Evolutionary conservation across 2,113 vertebrate genomes (phyloP), one percentile per base, ranked within the genome.

Genomic region (Sclerurus mexicanus): DNA sequence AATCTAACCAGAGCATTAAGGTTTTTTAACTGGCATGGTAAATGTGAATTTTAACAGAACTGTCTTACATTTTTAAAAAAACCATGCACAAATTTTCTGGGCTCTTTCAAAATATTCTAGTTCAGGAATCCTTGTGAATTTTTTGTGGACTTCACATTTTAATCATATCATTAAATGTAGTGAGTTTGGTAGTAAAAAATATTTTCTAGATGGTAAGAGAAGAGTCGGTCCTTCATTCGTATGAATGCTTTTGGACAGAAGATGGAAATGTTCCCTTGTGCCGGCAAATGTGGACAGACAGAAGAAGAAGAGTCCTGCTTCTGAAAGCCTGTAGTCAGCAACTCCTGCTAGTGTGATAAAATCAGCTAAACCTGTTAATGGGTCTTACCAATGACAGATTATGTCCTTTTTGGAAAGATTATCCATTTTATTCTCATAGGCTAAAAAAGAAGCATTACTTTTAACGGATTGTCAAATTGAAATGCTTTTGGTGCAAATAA

Each of bases 301-400:
- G 49, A 47, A 19, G 71, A 74, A 86, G 92, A 80, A 80, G 79
- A 93, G 76, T 59, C 37, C 64, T 79, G 71, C 56, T 78, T 79
- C 46, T 87, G 92, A 68, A 88, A 95, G 75, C 31, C 40, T 40
- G 72, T 31, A 84, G 56, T 73, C 84, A 79, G 81, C 78, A 72
- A 58, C 84, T 97, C 81, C 55, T 93, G 94, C 71, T 87, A 56
- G 46, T 16, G 44, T 82, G 44, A 81, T 86, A 93, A 96, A 95
- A 74, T 87, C 56, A 71, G 33, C 81, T 90, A 75, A 95, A 93
- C 64, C 58, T 85, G 39, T 92, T 89, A 92, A 39, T 52, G 22
- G 30, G 55, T 85, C 60, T 93, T 78, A 72, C 19, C 3, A n/a
- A 87, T 81, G 64, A 68, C n/a, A 78, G 63, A 56, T 39, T 66